These are phyloP conservation scores for Drosophila saltans DNA, from an alignment of 1,140 invertebrate species.

Conservation along the genomic window DNA sequence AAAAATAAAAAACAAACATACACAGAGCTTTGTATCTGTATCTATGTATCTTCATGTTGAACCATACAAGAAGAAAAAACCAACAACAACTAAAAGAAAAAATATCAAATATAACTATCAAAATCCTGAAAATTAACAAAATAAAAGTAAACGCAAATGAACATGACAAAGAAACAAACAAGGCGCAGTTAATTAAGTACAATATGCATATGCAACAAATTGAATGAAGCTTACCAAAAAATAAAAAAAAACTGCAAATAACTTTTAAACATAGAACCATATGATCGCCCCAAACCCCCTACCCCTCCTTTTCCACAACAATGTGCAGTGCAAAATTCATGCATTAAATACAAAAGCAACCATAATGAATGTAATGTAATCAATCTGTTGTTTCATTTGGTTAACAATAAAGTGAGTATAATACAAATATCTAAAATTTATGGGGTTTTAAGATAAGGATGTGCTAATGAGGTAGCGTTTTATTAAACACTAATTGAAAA, in stretches of 20 bases:
- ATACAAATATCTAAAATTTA: too few species aligned
- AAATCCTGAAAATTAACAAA: conserved; percentile 30
- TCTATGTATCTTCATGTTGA: conserved; percentile 40
- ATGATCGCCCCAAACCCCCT: conserved; percentile 31
- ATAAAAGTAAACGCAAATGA: conserved; percentile 46
- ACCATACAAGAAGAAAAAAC: conserved; percentile 12
- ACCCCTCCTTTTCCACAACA: conserved; percentile 5
- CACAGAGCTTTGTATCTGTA: conserved; percentile 21
- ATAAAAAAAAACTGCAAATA: conserved; percentile 20
- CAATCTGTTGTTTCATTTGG: conserved; percentile 21
- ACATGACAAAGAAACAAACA: conserved; percentile 66
- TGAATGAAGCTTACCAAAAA: conserved; percentile 13
- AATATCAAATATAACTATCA: conserved; percentile 44
- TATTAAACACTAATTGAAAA: too few species aligned
- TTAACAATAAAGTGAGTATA: background rate
- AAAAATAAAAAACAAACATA: background rate
- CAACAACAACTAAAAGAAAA: conserved; percentile 19
- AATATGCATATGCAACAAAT: conserved; percentile 35
- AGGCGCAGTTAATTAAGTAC: conserved; percentile 72
- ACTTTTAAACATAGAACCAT: conserved; percentile 66
- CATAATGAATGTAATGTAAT: conserved; percentile 64
- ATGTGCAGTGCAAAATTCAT: conserved; percentile 58
- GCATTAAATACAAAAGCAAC: conserved; percentile 74
- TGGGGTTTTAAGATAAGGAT: too few species aligned
- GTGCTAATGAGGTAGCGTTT: too few species aligned